Evolutionary conservation across 2,888 invertebrate genomes (phyloP), one percentile per base, ranked within the genome.

Genomic region (Pycnomerus fuliginosus): DNA sequence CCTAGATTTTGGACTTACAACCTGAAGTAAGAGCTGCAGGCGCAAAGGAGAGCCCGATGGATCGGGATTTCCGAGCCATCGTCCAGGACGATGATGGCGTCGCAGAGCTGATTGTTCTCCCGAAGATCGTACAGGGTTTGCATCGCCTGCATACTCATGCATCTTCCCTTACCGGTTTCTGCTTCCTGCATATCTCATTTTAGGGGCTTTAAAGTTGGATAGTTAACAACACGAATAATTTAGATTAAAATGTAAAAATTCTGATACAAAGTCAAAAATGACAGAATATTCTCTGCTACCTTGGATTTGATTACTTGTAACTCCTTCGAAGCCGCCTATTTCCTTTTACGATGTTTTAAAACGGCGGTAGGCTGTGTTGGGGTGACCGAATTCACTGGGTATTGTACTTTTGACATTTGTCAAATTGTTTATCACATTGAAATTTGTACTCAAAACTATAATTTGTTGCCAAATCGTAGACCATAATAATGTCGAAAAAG

Each of bases 11-110:
- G n/a, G n/a, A n/a, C n/a, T n/a, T n/a, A n/a, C n/a, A n/a, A 75
- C 90, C 87, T 81, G 74, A 95, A 95, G 74, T 93, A 95, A 24
- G 87, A 84, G 67, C 94, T 94, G 74, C 91, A 90, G 41, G 92
- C 86, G 48, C 89, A 88, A 60, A 92, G 78, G 56, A 92, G 86
- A 44, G 88, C 85, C 51, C 91, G 82, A 72, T 95, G 94, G 37
- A 94, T 88, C 23, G 87, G 86, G 66, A 91, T 90, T 50, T 80
- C 77, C 36, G 84, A 82, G 46, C 88, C 89, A 69, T 92, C 92
- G 58, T 89, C 86, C 40, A 90, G 81, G 52, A 87, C 79, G 56
- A 92, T 80, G 23, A 85, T 82, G 3, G 92, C 93, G 73, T 94
- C 94, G 72, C 92, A 92, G 27, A 93, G 80, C 60, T 90, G 80